Evolutionary conservation across 2,888 invertebrate species (phyloP).

Genomic region (Geophilus truncorum): DNA sequence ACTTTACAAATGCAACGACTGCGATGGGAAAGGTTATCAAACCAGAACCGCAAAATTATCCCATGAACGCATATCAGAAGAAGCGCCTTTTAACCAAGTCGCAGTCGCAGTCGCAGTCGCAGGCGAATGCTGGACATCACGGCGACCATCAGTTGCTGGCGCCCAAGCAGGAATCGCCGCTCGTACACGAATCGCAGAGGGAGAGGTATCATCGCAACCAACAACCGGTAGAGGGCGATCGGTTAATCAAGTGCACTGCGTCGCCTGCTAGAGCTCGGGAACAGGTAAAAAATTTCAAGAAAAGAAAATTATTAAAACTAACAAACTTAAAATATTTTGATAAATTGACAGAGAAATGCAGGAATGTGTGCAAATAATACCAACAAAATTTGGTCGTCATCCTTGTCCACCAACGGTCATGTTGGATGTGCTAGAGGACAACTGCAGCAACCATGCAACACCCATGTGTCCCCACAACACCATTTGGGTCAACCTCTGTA

Average conservation of each 20-base stretch:
- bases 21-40: conserved; percentile 40
- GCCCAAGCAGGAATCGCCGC: conserved; percentile 31
- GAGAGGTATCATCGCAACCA: conserved; percentile 36
- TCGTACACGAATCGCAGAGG: too few species aligned
- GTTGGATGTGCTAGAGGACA: conserved; percentile 41
- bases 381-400: neutral
- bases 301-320: too few species aligned
- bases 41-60: conserved; percentile 40
- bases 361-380: neutral
- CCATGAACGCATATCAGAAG: conserved; percentile 58
- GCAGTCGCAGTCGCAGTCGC: too few species aligned
- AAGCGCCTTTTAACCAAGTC: conserved; percentile 78
- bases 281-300: neutral
- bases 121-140: conserved; percentile 46
- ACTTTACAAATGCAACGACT: conserved; percentile 35
- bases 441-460: neutral
- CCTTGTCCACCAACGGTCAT: conserved; percentile 46
- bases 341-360: neutral
- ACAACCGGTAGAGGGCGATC: conserved; percentile 40
- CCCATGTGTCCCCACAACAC: conserved; percentile 55
- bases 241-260: conserved; percentile 40
- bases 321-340: too few species aligned
- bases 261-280: conserved; percentile 38
- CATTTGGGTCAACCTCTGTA: conserved; percentile 59
- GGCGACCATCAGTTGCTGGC: conserved; percentile 53